Evolutionary conservation across 2,113 vertebrate species (phyloP).

Genomic region (Azemiops feae): DNA sequence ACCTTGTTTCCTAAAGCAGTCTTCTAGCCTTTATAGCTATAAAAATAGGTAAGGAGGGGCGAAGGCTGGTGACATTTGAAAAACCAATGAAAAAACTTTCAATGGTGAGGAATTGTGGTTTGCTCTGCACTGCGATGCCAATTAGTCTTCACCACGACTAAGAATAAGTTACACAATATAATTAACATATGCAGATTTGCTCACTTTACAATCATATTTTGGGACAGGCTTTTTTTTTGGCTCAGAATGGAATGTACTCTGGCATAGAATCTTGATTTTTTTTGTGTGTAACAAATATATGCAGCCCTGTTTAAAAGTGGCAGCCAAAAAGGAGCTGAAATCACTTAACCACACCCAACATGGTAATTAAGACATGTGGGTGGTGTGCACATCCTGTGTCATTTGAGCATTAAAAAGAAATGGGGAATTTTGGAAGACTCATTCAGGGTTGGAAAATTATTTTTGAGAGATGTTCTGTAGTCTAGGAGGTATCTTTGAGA

Average conservation of each 20-base stretch:
- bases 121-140: background rate
- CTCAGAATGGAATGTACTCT: background rate
- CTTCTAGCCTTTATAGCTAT: background rate
- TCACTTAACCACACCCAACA: slow-evolving; percentile 23
- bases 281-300: background rate
- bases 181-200: background rate
- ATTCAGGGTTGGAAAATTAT: background rate
- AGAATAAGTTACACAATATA: background rate
- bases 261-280: slow-evolving; percentile 7
- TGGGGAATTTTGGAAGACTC: background rate
- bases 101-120: background rate
- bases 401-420: background rate
- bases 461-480: background rate
- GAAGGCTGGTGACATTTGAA: background rate
- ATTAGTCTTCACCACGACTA: background rate
- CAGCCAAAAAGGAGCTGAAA: slow-evolving; percentile 10
- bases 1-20: background rate
- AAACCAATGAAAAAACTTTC: background rate
- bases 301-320: background rate
- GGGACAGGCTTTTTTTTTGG: background rate
- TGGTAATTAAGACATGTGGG: slow-evolving; percentile 18
- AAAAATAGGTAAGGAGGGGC: background rate
- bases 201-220: slow-evolving; percentile 1
- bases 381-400: background rate
- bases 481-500: background rate